Conservation (phyloP, 2,797 vertebrate genomes). For the Psittacula echo region DNA sequence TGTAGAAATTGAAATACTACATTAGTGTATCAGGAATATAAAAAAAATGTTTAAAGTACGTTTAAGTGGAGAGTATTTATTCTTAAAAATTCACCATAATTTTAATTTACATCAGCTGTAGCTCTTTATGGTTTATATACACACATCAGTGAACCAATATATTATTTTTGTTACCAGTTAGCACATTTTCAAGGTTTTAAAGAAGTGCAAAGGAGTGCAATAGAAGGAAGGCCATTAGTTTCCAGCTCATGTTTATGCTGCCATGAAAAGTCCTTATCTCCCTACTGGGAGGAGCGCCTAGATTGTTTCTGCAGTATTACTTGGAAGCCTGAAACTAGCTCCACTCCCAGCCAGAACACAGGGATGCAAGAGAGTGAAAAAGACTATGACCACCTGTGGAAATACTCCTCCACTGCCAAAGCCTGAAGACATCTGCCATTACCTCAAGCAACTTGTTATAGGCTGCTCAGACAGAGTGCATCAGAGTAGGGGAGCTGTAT, state of each 20-base stretch:
- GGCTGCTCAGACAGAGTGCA: not conserved
- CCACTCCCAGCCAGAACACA: not conserved
- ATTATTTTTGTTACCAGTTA: not conserved
- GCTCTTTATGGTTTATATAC: not conserved
- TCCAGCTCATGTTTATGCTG: not conserved
- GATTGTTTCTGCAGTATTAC: not conserved
- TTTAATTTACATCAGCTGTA: not conserved
- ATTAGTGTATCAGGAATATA: not conserved
- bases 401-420: not conserved
- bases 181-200: not conserved
- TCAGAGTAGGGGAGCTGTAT: not conserved
- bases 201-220: not conserved
- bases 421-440: not conserved
- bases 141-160: not conserved
- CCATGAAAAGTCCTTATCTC: not conserved
- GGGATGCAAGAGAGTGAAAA: not conserved
- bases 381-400: fast-evolving
- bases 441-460: not conserved
- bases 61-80: not conserved
- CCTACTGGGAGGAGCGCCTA: not conserved
- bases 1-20: not conserved
- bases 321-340: not conserved
- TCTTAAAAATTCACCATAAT: not conserved
- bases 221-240: not conserved
- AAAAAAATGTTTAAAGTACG: not conserved